These are phyloP conservation scores for Dascillus cervinus DNA, from an alignment of 2,888 invertebrate genomes.

Conservation along the genomic window DNA sequence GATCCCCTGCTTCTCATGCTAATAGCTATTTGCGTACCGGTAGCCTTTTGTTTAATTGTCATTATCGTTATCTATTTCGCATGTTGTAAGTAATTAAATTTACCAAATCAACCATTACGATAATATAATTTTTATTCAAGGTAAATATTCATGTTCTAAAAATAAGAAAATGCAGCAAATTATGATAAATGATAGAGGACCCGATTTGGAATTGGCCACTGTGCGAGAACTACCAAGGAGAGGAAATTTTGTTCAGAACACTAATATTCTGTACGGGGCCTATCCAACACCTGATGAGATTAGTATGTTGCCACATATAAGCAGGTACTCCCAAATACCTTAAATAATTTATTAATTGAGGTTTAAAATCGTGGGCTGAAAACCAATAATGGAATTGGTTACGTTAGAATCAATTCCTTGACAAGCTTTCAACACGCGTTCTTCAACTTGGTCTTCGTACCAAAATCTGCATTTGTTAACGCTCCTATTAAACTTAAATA, in stretches of 20 bases:
- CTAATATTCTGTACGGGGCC: slow-evolving; percentile 73
- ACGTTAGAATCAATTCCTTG: too few relatives aligned
- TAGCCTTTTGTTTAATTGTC: slow-evolving; percentile 41
- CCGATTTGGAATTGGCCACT: slow-evolving; percentile 80
- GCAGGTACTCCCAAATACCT: slow-evolving; percentile 40
- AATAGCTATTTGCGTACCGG: slow-evolving; percentile 56
- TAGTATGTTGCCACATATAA: slow-evolving; percentile 78
- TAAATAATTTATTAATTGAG: neutral
- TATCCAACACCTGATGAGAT: slow-evolving; percentile 48
- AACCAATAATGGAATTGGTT: too few relatives aligned
- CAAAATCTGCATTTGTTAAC: too few relatives aligned
- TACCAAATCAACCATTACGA: slow-evolving; percentile 1
- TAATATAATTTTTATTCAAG: slow-evolving; percentile 8
- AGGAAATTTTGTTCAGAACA: slow-evolving; percentile 70
- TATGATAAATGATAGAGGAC: slow-evolving; percentile 33
- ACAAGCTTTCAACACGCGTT: too few relatives aligned
- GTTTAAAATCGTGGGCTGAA: too few relatives aligned
- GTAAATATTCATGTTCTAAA: slow-evolving; percentile 42
- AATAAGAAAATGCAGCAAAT: slow-evolving; percentile 60
- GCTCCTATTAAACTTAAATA: too few relatives aligned
- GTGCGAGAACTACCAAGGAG: slow-evolving; percentile 71
- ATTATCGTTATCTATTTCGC: slow-evolving; percentile 43
- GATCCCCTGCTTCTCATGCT: slow-evolving; percentile 48
- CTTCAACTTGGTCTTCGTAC: too few relatives aligned
- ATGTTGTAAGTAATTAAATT: slow-evolving; percentile 43